Evolutionary conservation across 2,113 vertebrate species (phyloP).

Genomic region (Dasyurus viverrinus): DNA sequence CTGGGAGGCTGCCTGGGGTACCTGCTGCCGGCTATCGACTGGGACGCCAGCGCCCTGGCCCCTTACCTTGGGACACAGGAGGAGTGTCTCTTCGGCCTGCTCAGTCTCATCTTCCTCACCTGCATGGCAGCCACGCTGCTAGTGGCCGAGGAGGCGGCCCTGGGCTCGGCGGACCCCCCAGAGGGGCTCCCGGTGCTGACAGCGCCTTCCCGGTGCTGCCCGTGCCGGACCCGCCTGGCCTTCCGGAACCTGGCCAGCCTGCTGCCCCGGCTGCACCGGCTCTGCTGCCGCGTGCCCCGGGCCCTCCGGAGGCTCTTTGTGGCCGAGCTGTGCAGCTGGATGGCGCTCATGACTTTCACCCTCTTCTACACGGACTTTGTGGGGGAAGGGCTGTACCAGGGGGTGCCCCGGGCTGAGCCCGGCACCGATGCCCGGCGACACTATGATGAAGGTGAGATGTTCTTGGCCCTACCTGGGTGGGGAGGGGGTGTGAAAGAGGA

Average conservation of each 20-base stretch:
- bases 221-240: conserved; percentile 61
- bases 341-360: conserved; percentile 91
- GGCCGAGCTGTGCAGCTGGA: conserved; percentile 93
- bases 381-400: conserved; percentile 90
- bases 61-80: conserved; percentile 88
- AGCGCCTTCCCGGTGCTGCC: conserved; percentile 45
- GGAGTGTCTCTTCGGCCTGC: conserved; percentile 89
- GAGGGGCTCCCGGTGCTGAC: conserved; percentile 34
- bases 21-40: conserved; percentile 89
- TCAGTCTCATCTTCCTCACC: conserved; percentile 86
- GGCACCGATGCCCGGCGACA: conserved; percentile 86
- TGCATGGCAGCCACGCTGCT: conserved; percentile 87
- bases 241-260: conserved; percentile 76
- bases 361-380: conserved; percentile 93
- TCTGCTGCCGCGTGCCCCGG: conserved; percentile 86
- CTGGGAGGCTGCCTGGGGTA: conserved; percentile 91
- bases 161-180: accelerated
- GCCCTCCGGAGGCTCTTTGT: conserved; percentile 87
- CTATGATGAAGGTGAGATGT: conserved; percentile 89
- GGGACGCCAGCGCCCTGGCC: conserved; percentile 84
- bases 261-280: conserved; percentile 80
- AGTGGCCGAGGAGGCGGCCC: conserved; percentile 83
- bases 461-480: neutral
- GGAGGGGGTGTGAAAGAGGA: neutral
- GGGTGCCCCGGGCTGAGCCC: conserved; percentile 86